Evolutionary conservation across 2,113 vertebrate genomes (phyloP), one percentile per base, ranked within the genome.

Genomic region (Oxyura jamaicensis): DNA sequence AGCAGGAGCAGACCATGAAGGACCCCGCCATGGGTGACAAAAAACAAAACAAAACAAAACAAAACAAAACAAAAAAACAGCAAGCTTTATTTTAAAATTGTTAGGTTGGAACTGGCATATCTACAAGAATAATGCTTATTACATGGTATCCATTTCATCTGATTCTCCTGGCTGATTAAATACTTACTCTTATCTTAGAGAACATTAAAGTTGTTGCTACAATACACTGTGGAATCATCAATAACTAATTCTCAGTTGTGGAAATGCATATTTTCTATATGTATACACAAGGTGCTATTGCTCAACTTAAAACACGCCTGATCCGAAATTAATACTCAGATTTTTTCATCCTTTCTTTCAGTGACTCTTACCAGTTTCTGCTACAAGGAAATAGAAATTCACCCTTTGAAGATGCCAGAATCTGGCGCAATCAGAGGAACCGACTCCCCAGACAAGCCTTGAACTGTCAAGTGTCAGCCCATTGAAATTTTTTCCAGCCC

Each of bases 111-210:
- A 77, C 44, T 94, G 93, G 69, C 83, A 91, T 66, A 62, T 79
- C 69, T 67, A 83, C 58, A 91, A 92, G 71, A 93, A 82, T 84
- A 91, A 78, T 0, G 3, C 41, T 91, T 83, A 79, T 95, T 90
- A 86, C 28, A 16, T 31, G 48, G 56, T 16, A 79, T 89, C 46
- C 44, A 33, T 72, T 86, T 82, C 16, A 95, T 39, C 83, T 88
- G 13, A 2, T 84, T 86, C 77, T 75, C 65, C 44, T 55, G 25
- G 66, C 6, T 89, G 92, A 93, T 95, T 82, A 86, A 90, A 68
- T 77, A 63, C 53, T 71, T 91, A 50, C 62, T 81, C 56, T 96
- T 95, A 92, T 94, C 93, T 85, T 78, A 68, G 42, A 79, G 95
- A 90, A 75, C 76, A 29, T 44, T 93, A 81, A 86, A 79, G 21